Evolutionary conservation across 2,113 vertebrate species (phyloP), one percentile per base, ranked within the genome.

Genomic region (Neogobius melanostomus): DNA sequence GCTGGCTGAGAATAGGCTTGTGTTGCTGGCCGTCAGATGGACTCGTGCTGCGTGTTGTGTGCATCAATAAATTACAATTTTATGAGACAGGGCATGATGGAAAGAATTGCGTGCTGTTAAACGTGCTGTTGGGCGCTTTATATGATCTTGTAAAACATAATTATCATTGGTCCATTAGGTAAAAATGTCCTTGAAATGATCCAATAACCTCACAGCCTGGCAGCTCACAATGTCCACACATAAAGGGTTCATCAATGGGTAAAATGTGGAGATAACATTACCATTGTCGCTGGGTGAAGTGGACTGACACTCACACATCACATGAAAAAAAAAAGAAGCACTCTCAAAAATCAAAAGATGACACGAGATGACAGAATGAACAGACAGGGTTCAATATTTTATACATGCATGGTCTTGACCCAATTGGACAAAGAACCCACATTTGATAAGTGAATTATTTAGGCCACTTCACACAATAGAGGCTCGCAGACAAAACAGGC

Each of bases 111-210:
- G 14, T 42, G 56, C 42, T 14, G 56, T 59, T 59, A 59, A 59
- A 59, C 42, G 56, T 59, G 56, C 56, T 59, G 56, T 59, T 6
- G 56, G 28, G 10, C 65, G 16, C 50, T 67, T 52, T 53, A n/a
- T 9, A 21, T 36, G 16, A 43, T 62, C 48, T 28, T 65, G 36
- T 65, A 21, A 43, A 66, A 54, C 5, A 60, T 52, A 28, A 45
- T 63, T 16, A 54, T 54, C 61, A 76, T 11, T 17, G 51, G 45
- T 51, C 36, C 52, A 64, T 57, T 57, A 59, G 45, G 12, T 11
- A 15, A 36, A 42, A 59, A 64, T 17, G 6, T 51, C 46, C 49
- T 54, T 71, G 46, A 5, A 64, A 51, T 43, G 1, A 64, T 57
- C 17, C 64, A 21, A 59, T 42, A n/a, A 72, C 44, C n/a, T 7